Base-by-base conservation (phyloP, 2,888 invertebrate genomes). In the Drosophila longiperda region DNA sequence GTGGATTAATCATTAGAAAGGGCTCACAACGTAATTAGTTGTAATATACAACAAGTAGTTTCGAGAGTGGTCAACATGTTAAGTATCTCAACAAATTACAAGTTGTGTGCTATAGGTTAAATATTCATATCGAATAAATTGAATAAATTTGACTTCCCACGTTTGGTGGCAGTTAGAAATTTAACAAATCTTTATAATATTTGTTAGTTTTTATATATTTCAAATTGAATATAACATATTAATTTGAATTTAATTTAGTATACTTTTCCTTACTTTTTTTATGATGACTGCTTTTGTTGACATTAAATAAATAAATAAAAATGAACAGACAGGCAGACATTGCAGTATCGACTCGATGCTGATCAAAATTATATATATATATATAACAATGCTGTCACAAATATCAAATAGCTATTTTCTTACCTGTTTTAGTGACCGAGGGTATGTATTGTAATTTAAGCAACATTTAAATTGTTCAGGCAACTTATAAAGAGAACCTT, bases 11-110 rank as follows among this genome's bases (percentile, higher is more conserved):
- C 48, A 64, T 55, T 61, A 55, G 40, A 60, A 34, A 65, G 54
- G 69, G 52, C 65, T 54, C 12, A 26, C 33, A 53, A 65, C 36
- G 54, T 62, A 86, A 80, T 86, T 80, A 86, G 53, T 45, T 32
- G 42, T 17, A 55, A 58, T 54, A n/a, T 59, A 52, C 50, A 53
- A 68, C 59, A 59, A 62, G 17, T 11, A 7, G 36, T 36, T n/a
- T 29, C n/a, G 26, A 38, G 8, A 8, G 55, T 38, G n/a, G 4
- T 36, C n/a, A 36, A 54, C n/a, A n/a, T n/a, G n/a, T n/a, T n/a
- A n/a, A n/a, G n/a, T n/a, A n/a, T n/a, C n/a, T n/a, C n/a, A n/a
- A n/a, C n/a, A n/a, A n/a, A n/a, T n/a, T n/a, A n/a, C n/a, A n/a
- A n/a, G n/a, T n/a, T n/a, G n/a, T n/a, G 17, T 38, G 38, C 17